These are phyloP conservation scores for Junonia oenone DNA, from an alignment of 2,888 invertebrate genomes.

Conservation along the genomic window DNA sequence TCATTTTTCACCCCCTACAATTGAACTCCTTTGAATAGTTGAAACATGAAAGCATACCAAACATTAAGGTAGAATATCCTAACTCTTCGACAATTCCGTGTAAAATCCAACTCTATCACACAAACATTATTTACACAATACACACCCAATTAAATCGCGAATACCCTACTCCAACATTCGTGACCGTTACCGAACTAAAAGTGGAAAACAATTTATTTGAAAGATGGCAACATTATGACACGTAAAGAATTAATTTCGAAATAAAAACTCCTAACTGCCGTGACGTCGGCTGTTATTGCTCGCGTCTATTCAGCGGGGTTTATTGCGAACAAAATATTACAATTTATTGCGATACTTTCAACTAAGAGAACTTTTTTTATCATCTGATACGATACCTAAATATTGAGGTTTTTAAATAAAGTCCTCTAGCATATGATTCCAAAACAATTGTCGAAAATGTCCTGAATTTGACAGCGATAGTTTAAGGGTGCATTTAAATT, in stretches of 20 bases:
- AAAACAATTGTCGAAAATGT: too few relatives aligned
- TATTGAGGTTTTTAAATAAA: too few relatives aligned
- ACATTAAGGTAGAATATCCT: too few relatives aligned
- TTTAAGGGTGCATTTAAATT: too few relatives aligned
- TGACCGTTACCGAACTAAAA: not conserved
- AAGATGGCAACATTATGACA: conserved; percentile 21
- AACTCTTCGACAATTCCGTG: not conserved
- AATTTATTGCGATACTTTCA: conserved; percentile 24
- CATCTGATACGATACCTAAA: not conserved
- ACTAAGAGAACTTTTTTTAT: conserved; percentile 3
- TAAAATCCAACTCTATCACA: not conserved
- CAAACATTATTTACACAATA: not conserved
- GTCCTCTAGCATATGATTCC: too few relatives aligned
- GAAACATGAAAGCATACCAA: too few relatives aligned
- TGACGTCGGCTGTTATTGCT: conserved; percentile 40
- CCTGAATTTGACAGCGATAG: too few relatives aligned
- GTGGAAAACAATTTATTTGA: conserved; percentile 7
- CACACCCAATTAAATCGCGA: not conserved
- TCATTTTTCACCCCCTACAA: too few relatives aligned
- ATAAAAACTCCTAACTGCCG: conserved; percentile 44
- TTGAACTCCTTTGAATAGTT: too few relatives aligned
- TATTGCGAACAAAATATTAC: conserved; percentile 25
- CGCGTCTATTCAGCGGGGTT: conserved; percentile 32
- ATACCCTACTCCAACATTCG: not conserved
- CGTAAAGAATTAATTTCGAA: conserved; percentile 39